phyloP scores from a whole-genome alignment of 2,888 invertebrate genomes.

The Andricus quercusramuli region DNA sequence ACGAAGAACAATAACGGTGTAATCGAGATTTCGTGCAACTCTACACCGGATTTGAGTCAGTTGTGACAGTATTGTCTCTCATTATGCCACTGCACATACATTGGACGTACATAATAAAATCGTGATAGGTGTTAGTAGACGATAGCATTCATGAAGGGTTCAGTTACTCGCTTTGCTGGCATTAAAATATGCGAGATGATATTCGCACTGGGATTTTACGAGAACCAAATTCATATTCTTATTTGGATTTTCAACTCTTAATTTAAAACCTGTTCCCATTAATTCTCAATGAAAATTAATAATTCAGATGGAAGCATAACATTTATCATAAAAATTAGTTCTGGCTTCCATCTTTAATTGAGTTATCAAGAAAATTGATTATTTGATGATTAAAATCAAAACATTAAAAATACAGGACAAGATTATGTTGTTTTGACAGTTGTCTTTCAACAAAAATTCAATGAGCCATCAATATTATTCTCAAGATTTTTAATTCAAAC shows the following conservation, averaged over 20 bases:
- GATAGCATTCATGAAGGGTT: slow-evolving; percentile 10
- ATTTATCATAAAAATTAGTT: no score
- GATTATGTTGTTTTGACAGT: no score
- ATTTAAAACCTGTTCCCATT: neutral
- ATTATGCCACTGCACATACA: slow-evolving; percentile 16
- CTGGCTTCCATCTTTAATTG: no score
- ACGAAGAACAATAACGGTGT: slow-evolving; percentile 4
- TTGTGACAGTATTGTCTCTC: slow-evolving; percentile 24
- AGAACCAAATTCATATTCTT: neutral
- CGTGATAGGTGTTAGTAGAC: neutral
- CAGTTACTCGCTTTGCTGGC: slow-evolving; percentile 14
- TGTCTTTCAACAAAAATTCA: no score
- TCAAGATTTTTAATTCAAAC: no score
- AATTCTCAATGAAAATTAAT: neutral
- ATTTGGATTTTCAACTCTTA: neutral
- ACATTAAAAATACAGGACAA: no score
- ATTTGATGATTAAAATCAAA: no score
- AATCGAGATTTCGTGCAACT: slow-evolving; percentile 24
- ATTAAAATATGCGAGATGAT: slow-evolving; percentile 1
- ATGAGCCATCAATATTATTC: no score
- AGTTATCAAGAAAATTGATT: no score
- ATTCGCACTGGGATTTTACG: neutral
- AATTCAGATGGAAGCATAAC: neutral
- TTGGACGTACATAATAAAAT: neutral
- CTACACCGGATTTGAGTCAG: slow-evolving; percentile 31